Evolutionary conservation across 2,113 vertebrate species (phyloP).

Genomic region (Ascaphus truei): DNA sequence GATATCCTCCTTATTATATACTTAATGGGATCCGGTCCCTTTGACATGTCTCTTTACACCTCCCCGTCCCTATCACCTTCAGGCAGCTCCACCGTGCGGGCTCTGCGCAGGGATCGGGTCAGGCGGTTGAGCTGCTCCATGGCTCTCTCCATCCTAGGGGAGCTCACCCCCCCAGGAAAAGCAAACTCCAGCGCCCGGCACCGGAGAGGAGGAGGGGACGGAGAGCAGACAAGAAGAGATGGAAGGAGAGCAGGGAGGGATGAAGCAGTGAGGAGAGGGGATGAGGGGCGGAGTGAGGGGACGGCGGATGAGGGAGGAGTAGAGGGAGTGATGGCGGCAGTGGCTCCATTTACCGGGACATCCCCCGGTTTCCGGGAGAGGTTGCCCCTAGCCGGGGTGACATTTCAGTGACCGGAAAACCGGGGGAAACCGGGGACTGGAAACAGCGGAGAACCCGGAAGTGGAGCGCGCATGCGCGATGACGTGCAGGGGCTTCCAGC

Average conservation of each 20-base stretch:
- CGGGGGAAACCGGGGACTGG: not conserved
- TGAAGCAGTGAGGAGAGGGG: not conserved
- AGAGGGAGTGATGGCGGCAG: not conserved
- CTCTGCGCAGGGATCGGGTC: constrained; percentile 89
- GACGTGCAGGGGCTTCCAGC: no score
- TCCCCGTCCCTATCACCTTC: constrained; percentile 66
- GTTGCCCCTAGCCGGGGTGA: not conserved
- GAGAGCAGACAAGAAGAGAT: rapidly evolving
- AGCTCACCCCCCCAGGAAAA: constrained; percentile 17
- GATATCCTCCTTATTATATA: no score
- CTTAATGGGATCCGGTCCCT: no score
- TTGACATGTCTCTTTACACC: no score
- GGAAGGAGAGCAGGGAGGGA: not conserved
- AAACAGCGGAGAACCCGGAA: not conserved
- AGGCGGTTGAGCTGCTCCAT: constrained; percentile 96
- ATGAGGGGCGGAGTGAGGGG: not conserved
- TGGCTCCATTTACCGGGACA: no score
- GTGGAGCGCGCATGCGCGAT: no score
- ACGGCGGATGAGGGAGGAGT: not conserved
- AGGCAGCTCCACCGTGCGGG: constrained; percentile 92
- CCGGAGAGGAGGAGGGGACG: rapidly evolving
- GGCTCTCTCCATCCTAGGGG: constrained; percentile 92
- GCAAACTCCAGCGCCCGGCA: not conserved
- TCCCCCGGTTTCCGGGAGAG: no score
- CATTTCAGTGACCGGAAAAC: not conserved